Conservation (phyloP, 2,888 invertebrate genomes). For the Lithophane socia region DNA sequence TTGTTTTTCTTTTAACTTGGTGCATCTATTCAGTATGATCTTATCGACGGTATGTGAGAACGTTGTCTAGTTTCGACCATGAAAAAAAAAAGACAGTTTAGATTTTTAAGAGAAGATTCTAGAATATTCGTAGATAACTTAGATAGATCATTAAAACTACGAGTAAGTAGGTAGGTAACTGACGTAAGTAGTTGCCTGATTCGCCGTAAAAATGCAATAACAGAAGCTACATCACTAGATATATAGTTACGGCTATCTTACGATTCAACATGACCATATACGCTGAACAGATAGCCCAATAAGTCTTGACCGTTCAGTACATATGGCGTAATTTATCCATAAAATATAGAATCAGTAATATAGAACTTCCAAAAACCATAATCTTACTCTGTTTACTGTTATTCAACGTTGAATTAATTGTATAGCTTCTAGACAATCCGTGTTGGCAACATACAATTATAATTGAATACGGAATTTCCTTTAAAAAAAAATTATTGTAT, state of each 20-base stretch:
- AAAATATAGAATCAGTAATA: background rate
- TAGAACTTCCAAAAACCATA: background rate
- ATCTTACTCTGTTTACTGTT: no score
- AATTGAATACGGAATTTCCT: no score
- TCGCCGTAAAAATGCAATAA: conserved; percentile 23
- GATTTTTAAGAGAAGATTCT: background rate
- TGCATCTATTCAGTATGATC: background rate
- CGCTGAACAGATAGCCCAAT: background rate
- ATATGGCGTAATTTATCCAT: background rate
- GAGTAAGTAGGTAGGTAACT: background rate
- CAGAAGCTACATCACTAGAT: conserved; percentile 15
- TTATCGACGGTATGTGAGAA: background rate
- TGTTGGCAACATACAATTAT: background rate
- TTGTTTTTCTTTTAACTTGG: background rate
- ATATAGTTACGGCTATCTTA: conserved; percentile 38
- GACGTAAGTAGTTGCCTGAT: background rate
- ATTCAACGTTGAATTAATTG: background rate
- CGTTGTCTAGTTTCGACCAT: background rate
- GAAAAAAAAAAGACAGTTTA: background rate
- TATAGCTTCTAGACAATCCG: no score
- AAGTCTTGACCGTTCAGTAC: background rate
- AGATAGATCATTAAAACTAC: no score
- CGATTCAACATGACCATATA: conserved; percentile 6
- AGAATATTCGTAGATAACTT: background rate
- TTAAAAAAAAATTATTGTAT: background rate